Evolutionary conservation across 2,113 vertebrate genomes (phyloP).

Genomic region (Rousettus leschenaultii): DNA sequence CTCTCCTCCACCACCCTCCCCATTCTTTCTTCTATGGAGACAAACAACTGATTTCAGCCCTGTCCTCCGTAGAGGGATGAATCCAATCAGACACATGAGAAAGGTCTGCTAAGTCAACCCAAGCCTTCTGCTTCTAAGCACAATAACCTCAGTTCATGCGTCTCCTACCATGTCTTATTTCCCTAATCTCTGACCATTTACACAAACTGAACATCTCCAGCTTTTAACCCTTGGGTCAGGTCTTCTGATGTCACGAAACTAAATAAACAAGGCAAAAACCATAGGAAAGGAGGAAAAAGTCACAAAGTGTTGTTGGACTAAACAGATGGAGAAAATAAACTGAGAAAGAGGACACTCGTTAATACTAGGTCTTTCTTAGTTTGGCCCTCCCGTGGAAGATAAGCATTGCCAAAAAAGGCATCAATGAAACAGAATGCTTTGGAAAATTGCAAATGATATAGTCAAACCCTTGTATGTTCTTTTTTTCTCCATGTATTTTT

Average conservation of each 20-base stretch:
- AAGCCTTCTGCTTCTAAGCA: neutral
- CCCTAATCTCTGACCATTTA: neutral
- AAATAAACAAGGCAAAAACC: neutral
- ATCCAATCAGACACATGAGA: fast-evolving
- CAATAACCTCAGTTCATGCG: too few species aligned
- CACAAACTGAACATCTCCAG: too few species aligned
- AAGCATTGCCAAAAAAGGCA: neutral
- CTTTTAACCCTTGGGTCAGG: neutral
- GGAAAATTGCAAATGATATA: neutral
- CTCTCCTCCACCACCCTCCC: neutral
- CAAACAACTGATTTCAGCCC: neutral
- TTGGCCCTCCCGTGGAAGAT: neutral
- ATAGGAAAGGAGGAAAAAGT: neutral
- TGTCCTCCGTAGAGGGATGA: neutral
- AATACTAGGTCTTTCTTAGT: neutral
- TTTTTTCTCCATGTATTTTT: neutral
- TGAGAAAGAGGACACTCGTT: neutral
- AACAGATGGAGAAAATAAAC: neutral
- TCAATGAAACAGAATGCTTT: neutral
- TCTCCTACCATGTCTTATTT: neutral
- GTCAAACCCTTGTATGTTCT: fast-evolving
- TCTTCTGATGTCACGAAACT: neutral
- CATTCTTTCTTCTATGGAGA: neutral
- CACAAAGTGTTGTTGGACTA: neutral
- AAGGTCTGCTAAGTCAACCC: neutral